Percentiles rank a stretch among this genome's conserved stretches.
phyloP scores from a whole-genome alignment of 2,113 vertebrate species.

The Campylorhamphus procurvoides region DNA sequence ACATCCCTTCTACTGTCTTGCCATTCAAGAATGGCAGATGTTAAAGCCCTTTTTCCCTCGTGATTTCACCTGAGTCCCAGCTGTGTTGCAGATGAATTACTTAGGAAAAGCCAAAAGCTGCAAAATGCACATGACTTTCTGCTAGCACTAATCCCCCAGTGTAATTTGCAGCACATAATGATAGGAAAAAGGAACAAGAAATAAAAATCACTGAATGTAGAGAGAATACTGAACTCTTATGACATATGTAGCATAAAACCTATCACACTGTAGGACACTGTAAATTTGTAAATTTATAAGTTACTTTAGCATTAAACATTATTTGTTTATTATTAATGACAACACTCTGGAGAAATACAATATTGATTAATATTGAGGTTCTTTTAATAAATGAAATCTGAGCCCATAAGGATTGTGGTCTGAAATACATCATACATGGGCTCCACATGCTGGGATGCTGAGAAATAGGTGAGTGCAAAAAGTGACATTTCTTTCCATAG shows the following conservation, averaged over 20 bases:
- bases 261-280: background rate
- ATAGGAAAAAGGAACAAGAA: background rate
- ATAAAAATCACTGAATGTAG: background rate
- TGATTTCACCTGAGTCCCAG: background rate
- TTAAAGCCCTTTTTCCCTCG: background rate
- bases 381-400: background rate
- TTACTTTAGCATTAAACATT: background rate
- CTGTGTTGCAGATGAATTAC: background rate
- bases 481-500: background rate
- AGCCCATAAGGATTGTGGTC: background rate
- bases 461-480: background rate
- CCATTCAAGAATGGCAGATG: background rate
- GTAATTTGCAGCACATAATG: background rate
- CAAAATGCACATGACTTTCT: background rate
- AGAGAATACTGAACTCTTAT: background rate
- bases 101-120: background rate
- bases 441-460: background rate
- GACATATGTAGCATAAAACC: background rate
- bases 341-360: background rate
- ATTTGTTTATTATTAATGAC: background rate
- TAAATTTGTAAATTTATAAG: background rate
- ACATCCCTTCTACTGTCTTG: background rate
- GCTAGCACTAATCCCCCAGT: background rate
- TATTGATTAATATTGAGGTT: background rate
- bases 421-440: background rate